A percentile compares a stretch with the other conserved stretches of the same genome.
phyloP scores from a whole-genome alignment of 2,888 invertebrate species.

The Arrhopalites spinosus region DNA sequence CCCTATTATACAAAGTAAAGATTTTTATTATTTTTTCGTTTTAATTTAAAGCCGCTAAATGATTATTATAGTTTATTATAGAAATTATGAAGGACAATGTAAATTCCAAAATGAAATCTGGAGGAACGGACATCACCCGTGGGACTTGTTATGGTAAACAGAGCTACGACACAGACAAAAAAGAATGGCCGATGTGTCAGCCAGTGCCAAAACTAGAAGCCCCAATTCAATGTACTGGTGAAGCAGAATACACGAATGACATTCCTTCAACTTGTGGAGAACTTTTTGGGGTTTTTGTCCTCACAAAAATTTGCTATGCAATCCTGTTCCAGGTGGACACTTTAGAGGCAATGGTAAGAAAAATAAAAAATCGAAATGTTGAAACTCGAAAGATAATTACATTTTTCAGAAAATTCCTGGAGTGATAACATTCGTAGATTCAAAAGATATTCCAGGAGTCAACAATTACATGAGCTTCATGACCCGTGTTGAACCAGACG shows the following conservation, averaged over 20 bases:
- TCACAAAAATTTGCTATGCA: constrained; percentile 66
- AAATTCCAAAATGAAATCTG: constrained; percentile 61
- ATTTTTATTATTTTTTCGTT: too few relatives aligned
- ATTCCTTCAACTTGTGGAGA: constrained; percentile 69
- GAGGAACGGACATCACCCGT: constrained; percentile 67
- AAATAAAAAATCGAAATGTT: too few relatives aligned
- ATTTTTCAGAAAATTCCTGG: constrained; percentile 65
- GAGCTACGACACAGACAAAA: constrained; percentile 69
- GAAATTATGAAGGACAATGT: constrained; percentile 57
- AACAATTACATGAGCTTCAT: constrained; percentile 62
- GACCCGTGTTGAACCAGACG: constrained; percentile 19
- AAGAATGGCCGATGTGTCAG: constrained; percentile 74
- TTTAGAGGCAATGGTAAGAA: constrained; percentile 69
- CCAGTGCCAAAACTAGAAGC: constrained; percentile 77
- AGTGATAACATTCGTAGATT: constrained; percentile 68
- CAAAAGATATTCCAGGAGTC: constrained; percentile 71
- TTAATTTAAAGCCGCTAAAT: too few relatives aligned
- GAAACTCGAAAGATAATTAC: too few relatives aligned
- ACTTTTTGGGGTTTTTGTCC: constrained; percentile 71
- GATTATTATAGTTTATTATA: constrained; percentile 20
- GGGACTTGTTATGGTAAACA: constrained; percentile 71
- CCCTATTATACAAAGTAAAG: constrained; percentile 80
- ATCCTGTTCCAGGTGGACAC: constrained; percentile 69
- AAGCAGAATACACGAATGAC: constrained; percentile 78
- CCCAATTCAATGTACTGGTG: constrained; percentile 68